Conservation (phyloP, 1,140 invertebrate genomes). For the Papilio polyxenes region DNA sequence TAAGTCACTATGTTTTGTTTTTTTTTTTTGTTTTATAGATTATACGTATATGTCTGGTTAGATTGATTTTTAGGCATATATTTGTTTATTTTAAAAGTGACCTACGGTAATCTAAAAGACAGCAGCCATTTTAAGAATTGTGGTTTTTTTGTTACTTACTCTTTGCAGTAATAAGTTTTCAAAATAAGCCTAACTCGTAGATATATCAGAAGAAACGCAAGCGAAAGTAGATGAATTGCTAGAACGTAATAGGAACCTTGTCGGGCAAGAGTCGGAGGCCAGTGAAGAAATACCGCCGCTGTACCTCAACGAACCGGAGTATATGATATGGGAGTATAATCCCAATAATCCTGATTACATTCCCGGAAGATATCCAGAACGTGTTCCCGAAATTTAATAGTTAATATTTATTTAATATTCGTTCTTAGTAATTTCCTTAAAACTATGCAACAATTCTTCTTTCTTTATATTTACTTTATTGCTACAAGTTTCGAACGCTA, state of each 20-base stretch:
- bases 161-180: neutral
- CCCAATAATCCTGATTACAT: constrained; percentile 75
- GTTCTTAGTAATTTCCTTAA: neutral
- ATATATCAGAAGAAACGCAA: constrained; percentile 70
- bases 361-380: constrained; percentile 68
- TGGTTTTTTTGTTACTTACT: too few relatives aligned
- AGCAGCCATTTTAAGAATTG: neutral
- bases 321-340: constrained; percentile 78
- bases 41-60: neutral
- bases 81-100: neutral
- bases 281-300: constrained; percentile 72
- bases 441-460: neutral
- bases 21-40: too few relatives aligned
- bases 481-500: too few relatives aligned
- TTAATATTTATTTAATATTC: constrained; percentile 28
- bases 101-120: neutral
- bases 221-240: constrained; percentile 66
- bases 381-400: constrained; percentile 63
- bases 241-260: constrained; percentile 65
- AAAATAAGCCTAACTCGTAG: constrained; percentile 47
- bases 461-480: too few relatives aligned
- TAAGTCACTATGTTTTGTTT: constrained; percentile 49
- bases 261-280: constrained; percentile 64
- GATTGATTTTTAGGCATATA: neutral
- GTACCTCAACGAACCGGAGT: constrained; percentile 76